Evolutionary conservation across 2,888 invertebrate species (phyloP).

Genomic region (Macaria liturata): DNA sequence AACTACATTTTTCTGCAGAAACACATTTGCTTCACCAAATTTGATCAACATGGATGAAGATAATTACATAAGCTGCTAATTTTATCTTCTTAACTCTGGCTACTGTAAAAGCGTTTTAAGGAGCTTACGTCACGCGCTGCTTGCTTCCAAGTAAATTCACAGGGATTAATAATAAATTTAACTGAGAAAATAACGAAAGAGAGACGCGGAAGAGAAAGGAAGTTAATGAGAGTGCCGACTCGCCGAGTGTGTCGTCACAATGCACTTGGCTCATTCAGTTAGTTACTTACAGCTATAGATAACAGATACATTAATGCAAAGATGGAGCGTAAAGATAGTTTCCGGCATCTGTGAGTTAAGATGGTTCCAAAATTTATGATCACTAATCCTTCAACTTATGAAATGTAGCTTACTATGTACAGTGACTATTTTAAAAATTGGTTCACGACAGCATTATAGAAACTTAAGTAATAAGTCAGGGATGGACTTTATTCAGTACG

Average conservation of each 20-base stretch:
- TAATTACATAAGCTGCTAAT: conserved; percentile 24
- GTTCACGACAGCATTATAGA: no score
- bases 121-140: conserved; percentile 30
- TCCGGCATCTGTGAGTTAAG: no score
- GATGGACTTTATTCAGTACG: no score
- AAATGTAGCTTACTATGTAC: no score
- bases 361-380: no score
- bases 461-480: no score
- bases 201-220: conserved; percentile 36
- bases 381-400: no score
- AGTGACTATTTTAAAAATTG: no score
- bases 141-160: conserved; percentile 37
- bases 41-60: conserved; percentile 10
- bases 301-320: no score
- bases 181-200: conserved; percentile 35
- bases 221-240: conserved; percentile 49
- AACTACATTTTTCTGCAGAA: no score
- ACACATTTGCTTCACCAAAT: not conserved
- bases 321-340: no score
- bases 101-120: conserved; percentile 26
- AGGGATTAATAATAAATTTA: conserved; percentile 40
- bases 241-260: conserved; percentile 41
- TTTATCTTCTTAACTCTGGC: conserved; percentile 26
- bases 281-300: conserved; percentile 24
- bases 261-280: conserved; percentile 47